Conservation (phyloP, 2,888 invertebrate genomes). For the Anarsia innoxiella region DNA sequence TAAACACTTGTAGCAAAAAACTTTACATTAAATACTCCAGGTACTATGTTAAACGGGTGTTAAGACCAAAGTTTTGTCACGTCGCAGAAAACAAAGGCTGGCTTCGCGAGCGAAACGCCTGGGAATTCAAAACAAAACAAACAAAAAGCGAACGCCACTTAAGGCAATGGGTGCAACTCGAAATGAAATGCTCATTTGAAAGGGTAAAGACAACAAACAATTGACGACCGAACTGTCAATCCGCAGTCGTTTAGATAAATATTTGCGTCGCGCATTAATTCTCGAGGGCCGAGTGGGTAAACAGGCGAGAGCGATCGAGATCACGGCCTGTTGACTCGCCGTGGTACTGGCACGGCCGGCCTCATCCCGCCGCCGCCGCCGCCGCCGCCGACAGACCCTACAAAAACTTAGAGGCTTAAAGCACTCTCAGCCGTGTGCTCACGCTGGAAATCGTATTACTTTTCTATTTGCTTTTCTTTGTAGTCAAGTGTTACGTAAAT, state of each 20-base stretch:
- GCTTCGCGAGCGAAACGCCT: slow-evolving; percentile 19
- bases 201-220: slow-evolving; percentile 73
- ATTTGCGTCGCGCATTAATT: slow-evolving; percentile 74
- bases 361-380: slow-evolving; percentile 1
- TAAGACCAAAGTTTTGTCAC: slow-evolving; percentile 43
- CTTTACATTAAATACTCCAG: no score
- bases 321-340: slow-evolving; percentile 63
- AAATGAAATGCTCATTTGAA: slow-evolving; percentile 72
- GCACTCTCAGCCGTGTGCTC: slow-evolving; percentile 43
- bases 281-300: slow-evolving; percentile 56
- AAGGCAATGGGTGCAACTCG: slow-evolving; percentile 65
- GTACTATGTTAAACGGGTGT: slow-evolving; percentile 16
- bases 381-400: slow-evolving; percentile 34
- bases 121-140: slow-evolving; percentile 42
- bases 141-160: slow-evolving; percentile 59
- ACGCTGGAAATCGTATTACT: slow-evolving; percentile 69
- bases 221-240: slow-evolving; percentile 74
- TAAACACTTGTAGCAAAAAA: no score
- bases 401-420: no score
- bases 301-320: slow-evolving; percentile 60
- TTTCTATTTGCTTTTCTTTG: slow-evolving; percentile 71
- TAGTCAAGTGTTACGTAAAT: slow-evolving; percentile 73
- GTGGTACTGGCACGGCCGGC: not conserved
- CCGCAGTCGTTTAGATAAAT: slow-evolving; percentile 72
- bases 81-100: slow-evolving; percentile 44